phyloP scores from a whole-genome alignment of 2,888 invertebrate genomes.

The Mythimna loreyi region DNA sequence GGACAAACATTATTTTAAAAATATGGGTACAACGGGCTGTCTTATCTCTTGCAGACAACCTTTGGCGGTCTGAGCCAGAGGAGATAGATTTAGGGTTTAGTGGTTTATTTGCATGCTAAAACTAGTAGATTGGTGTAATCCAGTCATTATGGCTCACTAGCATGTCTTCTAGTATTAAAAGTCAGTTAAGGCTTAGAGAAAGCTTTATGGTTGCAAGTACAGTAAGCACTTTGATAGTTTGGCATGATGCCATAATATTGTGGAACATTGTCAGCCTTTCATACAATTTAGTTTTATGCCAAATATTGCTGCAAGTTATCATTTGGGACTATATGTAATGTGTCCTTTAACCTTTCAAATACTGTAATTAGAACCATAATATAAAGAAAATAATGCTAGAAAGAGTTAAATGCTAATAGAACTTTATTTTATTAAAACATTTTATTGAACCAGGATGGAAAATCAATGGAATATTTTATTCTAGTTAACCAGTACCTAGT shows the following conservation, averaged over 20 bases:
- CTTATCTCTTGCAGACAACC: no score
- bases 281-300: constrained; percentile 15
- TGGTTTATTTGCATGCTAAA: neutral
- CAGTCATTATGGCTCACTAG: neutral
- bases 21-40: no score
- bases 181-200: neutral
- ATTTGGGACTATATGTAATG: no score
- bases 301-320: no score
- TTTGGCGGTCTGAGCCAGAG: no score
- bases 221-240: constrained; percentile 4
- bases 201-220: constrained; percentile 7
- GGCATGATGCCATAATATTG: constrained; percentile 43
- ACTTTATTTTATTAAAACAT: neutral
- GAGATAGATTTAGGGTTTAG: no score
- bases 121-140: neutral
- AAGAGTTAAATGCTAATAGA: neutral
- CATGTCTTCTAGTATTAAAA: constrained; percentile 2
- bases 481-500: neutral
- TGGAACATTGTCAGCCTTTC: constrained; percentile 39
- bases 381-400: no score
- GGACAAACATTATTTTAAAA: no score
- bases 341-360: no score
- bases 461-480: neutral
- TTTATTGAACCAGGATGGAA: neutral
- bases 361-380: no score